Evolutionary conservation across 1,140 invertebrate species (phyloP), one percentile per base, ranked within the genome.

Genomic region (Lineus longissimus): DNA sequence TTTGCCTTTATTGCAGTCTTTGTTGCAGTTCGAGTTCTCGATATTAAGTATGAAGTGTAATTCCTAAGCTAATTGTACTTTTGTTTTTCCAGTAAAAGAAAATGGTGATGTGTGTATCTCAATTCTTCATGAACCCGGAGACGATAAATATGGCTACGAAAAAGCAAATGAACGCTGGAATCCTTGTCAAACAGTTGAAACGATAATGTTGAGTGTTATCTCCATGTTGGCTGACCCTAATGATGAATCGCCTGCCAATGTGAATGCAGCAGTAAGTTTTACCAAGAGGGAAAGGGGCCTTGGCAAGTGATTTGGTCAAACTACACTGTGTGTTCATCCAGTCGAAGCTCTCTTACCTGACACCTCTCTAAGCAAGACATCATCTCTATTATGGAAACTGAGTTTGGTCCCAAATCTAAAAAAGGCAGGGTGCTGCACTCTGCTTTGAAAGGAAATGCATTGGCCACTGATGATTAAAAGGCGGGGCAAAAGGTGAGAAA

Each of bases 161-260:
- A 95, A 96, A 83, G 95, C 97, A 63, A 95, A 93, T 56, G 97
- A 99, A 82, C 87, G 97, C 83, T 99, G 97, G 97, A 84, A 98
- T 81, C 97, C 97, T 59, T 94, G 99, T 66, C 97, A 99, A 83
- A 98, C 97, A 73, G 97, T 99, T 74, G 97, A 99, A 86, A 99
- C 96, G 69, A 99, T 99, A 81, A 92, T 84, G 62, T 94, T 99
- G 76, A 80, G 77, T 73, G 81, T 82, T 45, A 99, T 99, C 84
- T 98, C 95, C 78, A 98, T 99, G 96, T 85, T 99, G 76, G 94
- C 97, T 73, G 97, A 99, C 87, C 97, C 97, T 61, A 99, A 99
- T 84, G 96, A 97, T 85, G 96, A 99, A 87, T 97, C 94, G 84
- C 97, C 97, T 74, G 97, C 97, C 74, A 99, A 99, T 88, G 95